These are phyloP conservation scores for Apis dorsata DNA, from an alignment of 1,140 invertebrate genomes.

Conservation along the genomic window DNA sequence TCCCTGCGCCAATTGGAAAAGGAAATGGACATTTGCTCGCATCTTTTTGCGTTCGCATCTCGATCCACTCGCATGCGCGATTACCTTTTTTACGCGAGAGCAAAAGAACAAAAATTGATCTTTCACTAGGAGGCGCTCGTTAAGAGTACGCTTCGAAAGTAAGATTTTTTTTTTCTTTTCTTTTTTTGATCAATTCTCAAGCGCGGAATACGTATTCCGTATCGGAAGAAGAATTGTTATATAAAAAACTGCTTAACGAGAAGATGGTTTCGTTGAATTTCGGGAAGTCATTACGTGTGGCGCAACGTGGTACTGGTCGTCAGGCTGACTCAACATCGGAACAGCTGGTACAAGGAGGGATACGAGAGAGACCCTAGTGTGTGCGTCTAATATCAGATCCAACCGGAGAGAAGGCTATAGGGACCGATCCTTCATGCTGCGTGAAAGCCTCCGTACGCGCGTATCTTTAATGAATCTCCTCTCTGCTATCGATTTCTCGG, in stretches of 20 bases:
- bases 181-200: too few species aligned
- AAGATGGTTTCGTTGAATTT: not conserved
- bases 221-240: too few species aligned
- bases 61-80: not conserved
- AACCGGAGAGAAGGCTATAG: constrained; percentile 29
- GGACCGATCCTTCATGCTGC: constrained; percentile 41
- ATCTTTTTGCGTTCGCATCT: constrained; percentile 7
- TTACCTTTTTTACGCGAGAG: not conserved
- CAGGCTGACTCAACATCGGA: constrained; percentile 33
- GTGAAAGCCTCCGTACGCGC: constrained; percentile 32
- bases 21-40: not conserved
- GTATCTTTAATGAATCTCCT: constrained; percentile 55
- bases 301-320: not conserved
- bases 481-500: constrained; percentile 47
- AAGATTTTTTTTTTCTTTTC: too few species aligned
- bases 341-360: constrained; percentile 47
- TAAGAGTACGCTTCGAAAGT: too few species aligned
- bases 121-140: not conserved
- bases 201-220: too few species aligned
- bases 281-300: not conserved
- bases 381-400: constrained; percentile 51
- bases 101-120: too few species aligned
- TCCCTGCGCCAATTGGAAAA: not conserved
- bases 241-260: not conserved
- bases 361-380: not conserved